Base-by-base conservation (phyloP, 2,113 vertebrate species). In the Coregonus clupeaformis region DNA sequence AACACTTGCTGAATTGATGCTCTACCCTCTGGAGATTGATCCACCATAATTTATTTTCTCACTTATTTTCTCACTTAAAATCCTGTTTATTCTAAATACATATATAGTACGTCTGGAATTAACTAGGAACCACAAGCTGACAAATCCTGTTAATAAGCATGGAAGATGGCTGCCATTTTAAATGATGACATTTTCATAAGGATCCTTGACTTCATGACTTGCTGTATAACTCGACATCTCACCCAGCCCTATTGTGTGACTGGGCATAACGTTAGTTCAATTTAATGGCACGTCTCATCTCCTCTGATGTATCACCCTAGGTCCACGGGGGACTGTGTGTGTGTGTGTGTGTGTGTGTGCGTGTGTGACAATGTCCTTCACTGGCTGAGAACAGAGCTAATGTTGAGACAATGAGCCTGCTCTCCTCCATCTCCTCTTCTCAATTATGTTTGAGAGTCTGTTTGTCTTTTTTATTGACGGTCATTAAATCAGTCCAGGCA, bases 261-360 rank as follows among this genome's bases (percentile, higher is more conserved):
- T 32, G 68, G 32, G 74, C 67, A 64, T 76, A 64, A 70, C 36
- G 11, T 42, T 42, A 42, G 36, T 11, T 42, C 11, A 72, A 22
- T 74, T 82, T 78, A 82, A 82, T 82, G 75, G 72, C 69, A 82
- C 57, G 72, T 72, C 72, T 78, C 76, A 78, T 82, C 80, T 75
- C 72, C 64, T 72, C 69, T 78, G 76, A 82, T 78, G 64, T 78
- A 82, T 78, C 55, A 72, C 69, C 75, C 45, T n/a, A 20, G 36
- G 77, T 49, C 67, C 63, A 25, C n/a, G 36, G 68, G 77, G 30
- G 29, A 62, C 32, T 25, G 36, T 55, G 25, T 74, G 32, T 7
- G 25, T 66, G 32, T 7, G 75, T 45, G 59, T 42, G 36, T 42
- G 36, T 42, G 36, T 11, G 36, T 2, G 36, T 42, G n/a, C n/a